A percentile compares a stretch with the other conserved stretches of the same genome.
These are phyloP conservation scores for Peromyscus nudipes DNA, from an alignment of 2,797 vertebrate species.

Conservation along the genomic window DNA sequence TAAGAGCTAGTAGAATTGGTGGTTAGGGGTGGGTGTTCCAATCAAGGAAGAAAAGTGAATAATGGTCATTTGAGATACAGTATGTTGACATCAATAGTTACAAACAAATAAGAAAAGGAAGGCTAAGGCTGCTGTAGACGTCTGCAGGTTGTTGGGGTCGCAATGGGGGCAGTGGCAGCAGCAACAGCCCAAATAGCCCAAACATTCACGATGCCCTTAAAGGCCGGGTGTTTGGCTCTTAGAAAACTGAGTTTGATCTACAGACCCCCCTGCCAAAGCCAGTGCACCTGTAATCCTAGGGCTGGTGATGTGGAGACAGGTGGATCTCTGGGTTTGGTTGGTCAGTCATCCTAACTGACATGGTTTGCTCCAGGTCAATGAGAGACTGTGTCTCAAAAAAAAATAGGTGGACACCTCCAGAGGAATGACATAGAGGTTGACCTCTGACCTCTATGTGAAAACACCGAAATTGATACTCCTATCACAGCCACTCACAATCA, in stretches of 20 bases:
- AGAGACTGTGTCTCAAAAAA: neutral
- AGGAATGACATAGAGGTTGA: neutral
- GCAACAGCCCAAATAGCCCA: neutral
- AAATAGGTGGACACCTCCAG: neutral
- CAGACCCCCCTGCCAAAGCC: neutral
- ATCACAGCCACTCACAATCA: neutral
- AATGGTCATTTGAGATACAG: neutral
- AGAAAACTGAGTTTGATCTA: neutral
- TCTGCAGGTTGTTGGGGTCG: neutral
- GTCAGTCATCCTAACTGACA: neutral
- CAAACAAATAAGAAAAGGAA: neutral
- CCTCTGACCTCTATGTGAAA: neutral
- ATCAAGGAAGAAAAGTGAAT: neutral
- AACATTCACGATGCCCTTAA: fast-evolving
- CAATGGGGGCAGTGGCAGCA: too few relatives aligned
- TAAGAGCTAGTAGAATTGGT: neutral
- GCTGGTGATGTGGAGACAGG: neutral
- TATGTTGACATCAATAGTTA: neutral
- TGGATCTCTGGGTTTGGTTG: neutral
- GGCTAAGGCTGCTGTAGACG: neutral
- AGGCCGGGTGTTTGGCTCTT: neutral
- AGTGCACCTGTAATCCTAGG: neutral
- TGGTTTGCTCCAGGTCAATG: neutral
- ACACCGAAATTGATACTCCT: neutral
- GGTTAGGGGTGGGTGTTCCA: neutral